Evolutionary conservation across 2,113 vertebrate species (phyloP).

Genomic region (Microcebus murinus): DNA sequence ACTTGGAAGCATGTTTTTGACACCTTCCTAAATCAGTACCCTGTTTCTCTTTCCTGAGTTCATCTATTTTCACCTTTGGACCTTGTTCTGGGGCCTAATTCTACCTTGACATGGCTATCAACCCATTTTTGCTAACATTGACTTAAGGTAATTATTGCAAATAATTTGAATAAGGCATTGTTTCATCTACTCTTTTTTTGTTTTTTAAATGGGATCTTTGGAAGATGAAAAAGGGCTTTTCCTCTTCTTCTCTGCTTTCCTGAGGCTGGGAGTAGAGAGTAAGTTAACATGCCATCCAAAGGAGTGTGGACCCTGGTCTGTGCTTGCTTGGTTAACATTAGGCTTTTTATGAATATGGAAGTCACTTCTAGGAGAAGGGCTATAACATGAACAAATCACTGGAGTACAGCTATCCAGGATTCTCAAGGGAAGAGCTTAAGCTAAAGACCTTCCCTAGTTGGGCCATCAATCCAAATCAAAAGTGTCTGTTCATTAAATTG

Average conservation of each 20-base stretch:
- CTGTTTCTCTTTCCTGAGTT: not conserved
- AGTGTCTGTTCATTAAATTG: constrained; percentile 55
- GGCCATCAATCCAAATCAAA: constrained; percentile 40
- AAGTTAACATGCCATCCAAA: not conserved
- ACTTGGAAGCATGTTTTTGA: not conserved
- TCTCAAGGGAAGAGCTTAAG: constrained; percentile 43
- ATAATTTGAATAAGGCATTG: not conserved
- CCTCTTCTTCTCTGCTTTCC: not conserved
- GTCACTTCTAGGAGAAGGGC: not conserved
- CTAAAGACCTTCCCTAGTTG: constrained; percentile 42
- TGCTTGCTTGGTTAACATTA: not conserved
- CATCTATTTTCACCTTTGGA: not conserved
- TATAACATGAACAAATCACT: constrained; percentile 9
- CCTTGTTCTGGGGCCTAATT: not conserved
- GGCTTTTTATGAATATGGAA: constrained; percentile 38
- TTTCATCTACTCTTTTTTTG: not conserved
- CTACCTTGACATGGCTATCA: not conserved
- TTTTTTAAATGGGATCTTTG: not conserved
- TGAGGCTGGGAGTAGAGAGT: not conserved
- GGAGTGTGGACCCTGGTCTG: not conserved
- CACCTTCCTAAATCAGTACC: not conserved
- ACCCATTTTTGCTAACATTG: not conserved
- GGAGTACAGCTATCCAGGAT: not conserved
- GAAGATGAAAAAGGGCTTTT: not conserved
- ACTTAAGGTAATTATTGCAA: not conserved